Evolutionary conservation across 2,888 invertebrate species (phyloP), one percentile per base, ranked within the genome.

Genomic region (Rhopalosiphum nymphaeae): DNA sequence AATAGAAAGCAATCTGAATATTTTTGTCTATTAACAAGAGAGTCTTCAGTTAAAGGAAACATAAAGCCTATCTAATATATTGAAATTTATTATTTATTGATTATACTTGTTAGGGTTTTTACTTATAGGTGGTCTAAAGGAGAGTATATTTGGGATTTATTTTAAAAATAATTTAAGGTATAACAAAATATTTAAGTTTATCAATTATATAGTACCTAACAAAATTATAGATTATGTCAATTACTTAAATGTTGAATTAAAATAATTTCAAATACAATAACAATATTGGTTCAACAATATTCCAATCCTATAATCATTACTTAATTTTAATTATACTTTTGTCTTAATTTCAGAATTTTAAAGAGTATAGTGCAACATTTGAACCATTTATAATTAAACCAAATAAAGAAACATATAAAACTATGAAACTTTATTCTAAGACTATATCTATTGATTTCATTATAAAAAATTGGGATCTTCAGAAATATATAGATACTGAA

Each of bases 401-500:
- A 84, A 89, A 57, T 46, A 56, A n/a, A 56, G n/a, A 57, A 57
- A 56, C 2, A 4, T n/a, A 56, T 93, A 93, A 93, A 89, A 93
- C 49, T 46, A 93, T 93, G 93, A 89, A 89, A 89, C n/a, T 93
- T 26, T 29, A 21, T 13, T 57, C 36, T n/a, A 57, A 89, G 57
- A 46, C 56, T 61, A 46, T 29, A 36, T 61, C 57, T 61, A 56
- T 93, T 49, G 57, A 93, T 46, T 93, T 93, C 10, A 93, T 93
- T 56, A 84, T 93, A 36, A 93, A 93, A 85, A 84, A 93, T 46
- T 93, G 93, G 93, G 89, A 93, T 49, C 89, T 78, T 26, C 56
- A 87, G 16, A 92, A 61, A 61, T 61, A 1, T 13, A 46, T 53
- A 10, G 49, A 42, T 42, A 29, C 7, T 25, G n/a, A 78, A 78